These are phyloP conservation scores for Trogon surrucura DNA, from an alignment of 2,113 vertebrate genomes.

Conservation along the genomic window DNA sequence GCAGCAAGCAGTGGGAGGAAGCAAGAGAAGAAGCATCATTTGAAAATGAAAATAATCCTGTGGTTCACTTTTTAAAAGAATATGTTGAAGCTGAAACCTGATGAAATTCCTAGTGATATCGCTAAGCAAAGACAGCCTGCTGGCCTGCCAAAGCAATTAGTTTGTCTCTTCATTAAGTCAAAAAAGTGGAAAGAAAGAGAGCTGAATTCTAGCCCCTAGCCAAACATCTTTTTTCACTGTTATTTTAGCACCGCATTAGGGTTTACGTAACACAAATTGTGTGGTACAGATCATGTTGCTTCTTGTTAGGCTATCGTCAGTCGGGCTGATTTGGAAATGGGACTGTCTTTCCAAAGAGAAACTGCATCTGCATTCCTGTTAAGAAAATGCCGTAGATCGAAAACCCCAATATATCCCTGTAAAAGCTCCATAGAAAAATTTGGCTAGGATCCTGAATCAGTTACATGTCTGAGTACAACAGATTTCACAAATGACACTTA, in stretches of 20 bases:
- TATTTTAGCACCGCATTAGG: background rate
- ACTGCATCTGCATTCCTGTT: background rate
- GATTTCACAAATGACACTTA: background rate
- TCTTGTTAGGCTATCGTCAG: fast-evolving
- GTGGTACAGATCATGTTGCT: background rate
- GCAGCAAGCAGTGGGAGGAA: background rate
- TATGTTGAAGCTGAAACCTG: background rate
- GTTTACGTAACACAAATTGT: background rate
- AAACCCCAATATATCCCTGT: background rate
- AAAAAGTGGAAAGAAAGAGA: background rate
- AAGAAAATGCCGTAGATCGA: background rate
- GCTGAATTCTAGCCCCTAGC: background rate
- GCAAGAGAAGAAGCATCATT: background rate
- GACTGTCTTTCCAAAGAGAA: background rate
- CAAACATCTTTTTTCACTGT: background rate
- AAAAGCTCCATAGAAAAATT: background rate
- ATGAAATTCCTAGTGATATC: background rate
- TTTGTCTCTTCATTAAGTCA: background rate
- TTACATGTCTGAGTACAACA: background rate
- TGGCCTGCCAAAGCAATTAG: constrained; percentile 2
- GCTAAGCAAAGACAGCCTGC: background rate
- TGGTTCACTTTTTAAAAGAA: background rate
- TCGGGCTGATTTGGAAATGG: background rate
- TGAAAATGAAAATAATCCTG: background rate
- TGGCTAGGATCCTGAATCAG: background rate